These are phyloP conservation scores for Elgonia sp. DNA, from an alignment of 2,888 invertebrate species.

Conservation along the genomic window DNA sequence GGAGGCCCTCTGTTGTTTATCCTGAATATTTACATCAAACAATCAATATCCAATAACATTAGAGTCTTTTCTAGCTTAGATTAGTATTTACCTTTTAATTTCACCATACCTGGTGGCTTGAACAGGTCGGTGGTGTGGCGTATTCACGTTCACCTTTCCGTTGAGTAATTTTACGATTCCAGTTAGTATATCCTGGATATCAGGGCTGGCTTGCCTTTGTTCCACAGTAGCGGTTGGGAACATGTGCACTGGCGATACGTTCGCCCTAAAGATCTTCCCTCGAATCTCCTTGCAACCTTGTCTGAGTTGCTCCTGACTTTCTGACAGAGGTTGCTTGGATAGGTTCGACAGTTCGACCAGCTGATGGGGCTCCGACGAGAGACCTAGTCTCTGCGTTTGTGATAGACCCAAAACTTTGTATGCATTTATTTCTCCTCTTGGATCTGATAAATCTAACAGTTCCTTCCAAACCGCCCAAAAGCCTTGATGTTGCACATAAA, in stretches of 20 bases:
- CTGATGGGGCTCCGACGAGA: constrained; percentile 91
- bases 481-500: constrained; percentile 94
- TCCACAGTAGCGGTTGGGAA: constrained; percentile 80
- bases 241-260: constrained; percentile 81
- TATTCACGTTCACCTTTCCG: constrained; percentile 95
- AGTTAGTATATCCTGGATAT: constrained; percentile 96
- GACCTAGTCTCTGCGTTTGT: constrained; percentile 91
- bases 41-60: background rate
- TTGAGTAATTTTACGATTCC: constrained; percentile 96
- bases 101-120: constrained; percentile 83
- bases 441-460: constrained; percentile 94
- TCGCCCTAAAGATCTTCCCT: constrained; percentile 85
- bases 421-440: constrained; percentile 96
- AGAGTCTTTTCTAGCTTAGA: background rate
- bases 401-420: constrained; percentile 93
- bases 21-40: constrained; percentile 83
- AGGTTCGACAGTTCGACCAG: constrained; percentile 85
- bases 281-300: constrained; percentile 84
- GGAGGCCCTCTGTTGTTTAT: constrained; percentile 97
- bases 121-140: constrained; percentile 91
- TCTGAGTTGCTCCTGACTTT: constrained; percentile 78
- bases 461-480: constrained; percentile 94
- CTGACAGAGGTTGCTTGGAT: constrained; percentile 78
- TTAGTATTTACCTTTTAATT: constrained; percentile 48
- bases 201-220: constrained; percentile 90